These are phyloP conservation scores for Muscicapa adusta DNA, from an alignment of 2,113 vertebrate species.

Conservation along the genomic window DNA sequence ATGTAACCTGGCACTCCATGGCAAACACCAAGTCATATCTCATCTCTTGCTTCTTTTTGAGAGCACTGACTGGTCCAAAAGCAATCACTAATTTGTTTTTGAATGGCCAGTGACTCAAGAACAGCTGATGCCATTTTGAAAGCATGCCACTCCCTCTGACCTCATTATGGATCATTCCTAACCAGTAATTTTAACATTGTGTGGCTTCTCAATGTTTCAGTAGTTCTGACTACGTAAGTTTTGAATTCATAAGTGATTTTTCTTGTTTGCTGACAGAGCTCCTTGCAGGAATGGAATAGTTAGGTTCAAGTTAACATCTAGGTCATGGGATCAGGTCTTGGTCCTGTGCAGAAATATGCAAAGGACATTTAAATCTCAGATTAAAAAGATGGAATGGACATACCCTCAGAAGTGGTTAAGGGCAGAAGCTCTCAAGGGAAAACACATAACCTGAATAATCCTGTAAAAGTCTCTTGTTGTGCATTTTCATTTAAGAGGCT, in stretches of 20 bases:
- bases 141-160: conserved; percentile 22
- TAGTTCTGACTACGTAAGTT: conserved; percentile 15
- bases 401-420: background rate
- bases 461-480: background rate
- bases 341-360: background rate
- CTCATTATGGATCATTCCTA: conserved; percentile 35
- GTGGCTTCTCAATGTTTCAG: background rate
- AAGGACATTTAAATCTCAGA: background rate
- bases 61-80: background rate
- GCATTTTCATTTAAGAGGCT: background rate
- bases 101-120: conserved; percentile 36
- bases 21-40: background rate
- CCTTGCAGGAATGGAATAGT: background rate
- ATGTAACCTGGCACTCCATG: background rate
- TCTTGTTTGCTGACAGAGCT: background rate
- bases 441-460: background rate
- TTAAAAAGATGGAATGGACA: background rate
- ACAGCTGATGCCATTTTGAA: conserved; percentile 44
- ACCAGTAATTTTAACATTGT: background rate
- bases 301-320: background rate
- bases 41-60: background rate
- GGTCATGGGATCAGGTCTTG: background rate
- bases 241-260: conserved; percentile 13
- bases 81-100: conserved; percentile 4
- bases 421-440: background rate